Evolutionary conservation across 2,113 vertebrate species (phyloP).

Genomic region (Aegypius monachus): DNA sequence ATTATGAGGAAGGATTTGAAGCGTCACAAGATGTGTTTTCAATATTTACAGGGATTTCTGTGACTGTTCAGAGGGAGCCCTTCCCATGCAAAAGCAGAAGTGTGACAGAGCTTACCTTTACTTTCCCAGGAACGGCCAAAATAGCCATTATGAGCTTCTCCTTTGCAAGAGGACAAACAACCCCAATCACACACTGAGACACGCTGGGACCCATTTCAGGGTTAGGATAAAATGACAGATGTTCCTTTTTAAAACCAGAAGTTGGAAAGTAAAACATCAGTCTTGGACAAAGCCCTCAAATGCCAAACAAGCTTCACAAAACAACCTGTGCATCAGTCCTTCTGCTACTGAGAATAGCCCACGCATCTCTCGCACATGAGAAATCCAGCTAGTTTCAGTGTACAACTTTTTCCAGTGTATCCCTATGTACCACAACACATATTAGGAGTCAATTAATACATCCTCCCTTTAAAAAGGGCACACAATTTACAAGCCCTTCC

Average conservation of each 20-base stretch:
- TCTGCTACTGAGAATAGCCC: not conserved
- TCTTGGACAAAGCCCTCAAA: not conserved
- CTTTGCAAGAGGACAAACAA: not conserved
- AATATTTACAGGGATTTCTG: not conserved
- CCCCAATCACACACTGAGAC: not conserved
- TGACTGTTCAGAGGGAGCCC: not conserved
- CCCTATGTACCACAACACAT: not conserved
- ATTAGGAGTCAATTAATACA: not conserved
- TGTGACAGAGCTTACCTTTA: not conserved
- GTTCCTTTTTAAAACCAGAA: not conserved
- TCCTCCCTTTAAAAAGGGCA: not conserved
- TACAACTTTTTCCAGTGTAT: not conserved
- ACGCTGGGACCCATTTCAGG: not conserved
- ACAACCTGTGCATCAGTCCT: not conserved
- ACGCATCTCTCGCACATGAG: rapidly evolving
- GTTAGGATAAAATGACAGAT: not conserved
- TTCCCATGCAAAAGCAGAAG: not conserved
- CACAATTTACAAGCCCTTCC: not conserved
- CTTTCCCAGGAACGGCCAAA: not conserved
- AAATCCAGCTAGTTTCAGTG: not conserved
- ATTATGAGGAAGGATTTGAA: not conserved
- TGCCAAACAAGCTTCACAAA: not conserved
- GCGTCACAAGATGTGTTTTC: not conserved
- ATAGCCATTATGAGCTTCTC: not conserved
- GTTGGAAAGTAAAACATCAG: not conserved